Percentiles rank a stretch among this genome's conserved stretches.
These are phyloP conservation scores for Heliopora coerulea DNA, from an alignment of 92 coral and sea anemone genomes.

Conservation along the genomic window DNA sequence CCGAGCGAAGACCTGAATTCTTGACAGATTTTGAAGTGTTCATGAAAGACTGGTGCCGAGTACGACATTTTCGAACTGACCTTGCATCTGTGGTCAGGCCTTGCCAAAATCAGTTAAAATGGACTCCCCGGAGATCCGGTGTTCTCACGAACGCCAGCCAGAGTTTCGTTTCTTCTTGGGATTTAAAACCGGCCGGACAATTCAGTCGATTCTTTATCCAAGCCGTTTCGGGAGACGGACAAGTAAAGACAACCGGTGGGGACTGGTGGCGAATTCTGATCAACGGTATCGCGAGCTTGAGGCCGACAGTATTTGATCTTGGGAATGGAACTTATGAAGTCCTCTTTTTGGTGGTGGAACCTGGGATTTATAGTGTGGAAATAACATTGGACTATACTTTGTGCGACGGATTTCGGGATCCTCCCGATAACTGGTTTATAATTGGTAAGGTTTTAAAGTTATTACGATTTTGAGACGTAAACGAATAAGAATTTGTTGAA, in stretches of 20 bases:
- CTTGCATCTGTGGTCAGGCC: conserved; percentile 47
- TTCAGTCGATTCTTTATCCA: conserved; percentile 89
- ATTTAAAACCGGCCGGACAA: conserved; percentile 81
- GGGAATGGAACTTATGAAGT: conserved; percentile 84
- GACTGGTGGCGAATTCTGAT: conserved; percentile 88
- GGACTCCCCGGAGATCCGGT: conserved; percentile 49
- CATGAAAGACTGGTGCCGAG: conserved; percentile 82
- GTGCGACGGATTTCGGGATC: conserved; percentile 89
- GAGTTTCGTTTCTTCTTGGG: conserved; percentile 63
- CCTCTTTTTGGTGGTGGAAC: conserved; percentile 73
- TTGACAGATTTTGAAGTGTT: conserved; percentile 53
- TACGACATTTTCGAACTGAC: conserved; percentile 67
- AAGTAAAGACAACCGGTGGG: conserved; percentile 72
- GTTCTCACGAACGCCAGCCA: conserved; percentile 62
- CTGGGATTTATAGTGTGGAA: conserved; percentile 79
- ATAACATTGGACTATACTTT: conserved; percentile 78
- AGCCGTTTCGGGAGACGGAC: conserved; percentile 64
- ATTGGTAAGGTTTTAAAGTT: conserved; percentile 56
- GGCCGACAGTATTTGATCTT: conserved; percentile 81
- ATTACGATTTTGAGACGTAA: not conserved
- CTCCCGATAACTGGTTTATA: conserved; percentile 83
- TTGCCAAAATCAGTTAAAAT: conserved; percentile 58
- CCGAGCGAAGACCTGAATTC: not conserved
- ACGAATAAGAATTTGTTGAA: no score
- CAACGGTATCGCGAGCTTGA: conserved; percentile 69